Conservation (phyloP, 2,888 invertebrate species). For the Oscheius sp. region DNA sequence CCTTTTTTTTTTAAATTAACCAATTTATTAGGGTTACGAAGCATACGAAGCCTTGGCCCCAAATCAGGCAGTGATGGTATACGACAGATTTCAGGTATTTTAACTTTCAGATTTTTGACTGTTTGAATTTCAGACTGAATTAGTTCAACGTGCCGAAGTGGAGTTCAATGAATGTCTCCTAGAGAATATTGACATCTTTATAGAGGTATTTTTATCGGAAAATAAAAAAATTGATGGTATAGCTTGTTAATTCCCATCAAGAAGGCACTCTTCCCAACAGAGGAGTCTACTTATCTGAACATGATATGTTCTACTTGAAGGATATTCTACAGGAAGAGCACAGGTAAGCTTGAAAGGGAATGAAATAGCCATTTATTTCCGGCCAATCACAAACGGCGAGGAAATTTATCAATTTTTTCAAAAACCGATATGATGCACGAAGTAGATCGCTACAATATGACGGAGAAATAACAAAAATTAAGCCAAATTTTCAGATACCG, state of each 20-base stretch:
- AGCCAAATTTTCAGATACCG: slow-evolving; percentile 78
- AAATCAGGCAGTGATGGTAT: slow-evolving; percentile 45
- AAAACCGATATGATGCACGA: not conserved
- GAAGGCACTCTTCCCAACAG: slow-evolving; percentile 8
- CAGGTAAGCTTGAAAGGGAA: slow-evolving; percentile 27
- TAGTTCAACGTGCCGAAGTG: slow-evolving; percentile 45
- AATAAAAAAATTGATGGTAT: no score
- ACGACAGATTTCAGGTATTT: slow-evolving; percentile 52
- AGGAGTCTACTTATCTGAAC: slow-evolving; percentile 21
- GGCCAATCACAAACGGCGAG: no score
- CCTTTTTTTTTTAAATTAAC: not conserved
- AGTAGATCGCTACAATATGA: not conserved
- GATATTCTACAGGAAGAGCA: slow-evolving; percentile 35
- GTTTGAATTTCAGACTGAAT: slow-evolving; percentile 45
- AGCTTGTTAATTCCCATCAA: slow-evolving; percentile 17
- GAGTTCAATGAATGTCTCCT: slow-evolving; percentile 56
- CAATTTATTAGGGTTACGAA: slow-evolving; percentile 32
- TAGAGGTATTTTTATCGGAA: slow-evolving; percentile 30
- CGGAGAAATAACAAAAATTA: not conserved
- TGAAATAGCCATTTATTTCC: not conserved
- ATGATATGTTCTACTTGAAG: slow-evolving; percentile 26
- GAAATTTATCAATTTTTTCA: no score
- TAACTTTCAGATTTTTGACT: slow-evolving; percentile 7
- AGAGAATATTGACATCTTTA: slow-evolving; percentile 55
- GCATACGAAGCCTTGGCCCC: slow-evolving; percentile 47